Base-by-base conservation (phyloP, 2,888 invertebrate species). In the Tachina fera region DNA sequence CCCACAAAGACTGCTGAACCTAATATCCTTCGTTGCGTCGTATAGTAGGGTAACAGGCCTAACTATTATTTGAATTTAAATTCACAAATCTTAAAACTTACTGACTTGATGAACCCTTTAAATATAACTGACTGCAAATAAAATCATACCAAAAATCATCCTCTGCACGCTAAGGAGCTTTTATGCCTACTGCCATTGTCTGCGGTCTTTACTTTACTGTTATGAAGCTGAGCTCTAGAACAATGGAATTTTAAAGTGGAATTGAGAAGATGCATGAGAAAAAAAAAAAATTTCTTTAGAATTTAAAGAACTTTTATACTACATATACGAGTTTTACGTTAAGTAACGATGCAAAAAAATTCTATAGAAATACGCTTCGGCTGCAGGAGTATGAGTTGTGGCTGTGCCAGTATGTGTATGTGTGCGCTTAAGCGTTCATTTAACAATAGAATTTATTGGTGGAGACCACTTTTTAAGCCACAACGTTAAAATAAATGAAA, bases 361-460 rank as follows among this genome's bases (percentile, higher is more conserved):
- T 51, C 58, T 58, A 51, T 13, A 67, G 72, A 53, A 60, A 72
- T 77, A 47, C 74, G 67, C 74, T 67, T 68, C 61, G 83, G 39
- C 22, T 67, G 49, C 10, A 31, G 16, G 31, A 72, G 49, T 49
- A 22, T 16, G 41, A 51, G 65, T 9, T 9, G 8, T 4, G 13
- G 5, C n/a, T 53, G 41, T 13, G 16, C 16, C 0, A 8, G 49
- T 39, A 9, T 70, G 51, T 9, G 41, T 74, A 49, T 77, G 10
- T 16, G 13, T 63, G 67, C 49, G 67, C 31, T 31, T 31, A 31
- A 6, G 31, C 31, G 31, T 6, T 61, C 70, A 51, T 51, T 68
- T 6, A 78, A 85, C 84, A 85, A 85, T 63, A 76, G 72, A 74
- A 78, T 58, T 80, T 76, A 81, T 81, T 81, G 53, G 60, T 41